phyloP scores from a whole-genome alignment of 2,797 vertebrate genomes.

The Pseudochirops corinnae region DNA sequence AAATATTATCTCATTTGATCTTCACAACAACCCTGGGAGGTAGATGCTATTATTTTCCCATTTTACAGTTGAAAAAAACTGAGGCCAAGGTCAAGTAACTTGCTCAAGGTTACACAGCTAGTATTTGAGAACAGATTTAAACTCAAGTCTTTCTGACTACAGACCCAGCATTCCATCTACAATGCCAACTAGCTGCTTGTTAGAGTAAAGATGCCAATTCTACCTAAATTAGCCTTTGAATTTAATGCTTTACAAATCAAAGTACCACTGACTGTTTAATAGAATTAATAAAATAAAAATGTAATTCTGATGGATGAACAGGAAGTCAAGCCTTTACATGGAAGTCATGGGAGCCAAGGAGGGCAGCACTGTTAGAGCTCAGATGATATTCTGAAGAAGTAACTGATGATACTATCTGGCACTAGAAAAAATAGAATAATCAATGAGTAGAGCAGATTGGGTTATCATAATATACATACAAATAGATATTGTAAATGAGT shows the following conservation, averaged over 20 bases:
- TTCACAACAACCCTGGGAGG: neutral
- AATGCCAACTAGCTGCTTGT: neutral
- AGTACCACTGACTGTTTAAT: neutral
- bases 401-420: neutral
- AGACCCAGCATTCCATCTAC: neutral
- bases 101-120: neutral
- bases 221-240: neutral
- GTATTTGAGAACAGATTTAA: neutral
- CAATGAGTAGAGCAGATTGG: neutral
- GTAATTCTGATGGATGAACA: neutral
- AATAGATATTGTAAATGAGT: neutral
- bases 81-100: neutral
- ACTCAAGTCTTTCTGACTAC: neutral
- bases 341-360: neutral
- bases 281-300: neutral
- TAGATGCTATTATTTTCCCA: neutral
- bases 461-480: neutral
- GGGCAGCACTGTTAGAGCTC: neutral
- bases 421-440: neutral
- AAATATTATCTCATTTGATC: neutral
- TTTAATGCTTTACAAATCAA: neutral
- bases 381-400: neutral
- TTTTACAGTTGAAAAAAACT: neutral
- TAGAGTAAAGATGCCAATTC: neutral
- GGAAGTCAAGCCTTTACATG: neutral